Conservation (phyloP, 2,888 invertebrate genomes). For the Epistrophe grossulariae region DNA sequence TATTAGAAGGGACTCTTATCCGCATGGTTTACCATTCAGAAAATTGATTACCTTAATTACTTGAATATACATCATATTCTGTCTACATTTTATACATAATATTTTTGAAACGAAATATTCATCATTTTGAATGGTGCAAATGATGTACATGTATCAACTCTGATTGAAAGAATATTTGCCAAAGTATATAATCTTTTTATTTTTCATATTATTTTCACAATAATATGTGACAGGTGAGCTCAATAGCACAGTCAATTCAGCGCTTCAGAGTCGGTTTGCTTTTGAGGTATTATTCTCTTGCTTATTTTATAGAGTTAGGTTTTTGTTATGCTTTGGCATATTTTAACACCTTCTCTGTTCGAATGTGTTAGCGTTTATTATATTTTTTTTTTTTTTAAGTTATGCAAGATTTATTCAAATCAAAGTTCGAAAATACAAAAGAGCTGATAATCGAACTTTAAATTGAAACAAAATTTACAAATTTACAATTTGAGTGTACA, state of each 20-base stretch:
- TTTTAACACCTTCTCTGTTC: conserved; percentile 65
- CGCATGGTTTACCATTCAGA: conserved; percentile 79
- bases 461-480: conserved; percentile 20
- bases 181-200: conserved; percentile 49
- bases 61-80: conserved; percentile 66
- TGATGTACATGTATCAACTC: background rate
- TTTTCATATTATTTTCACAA: conserved; percentile 67
- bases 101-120: background rate
- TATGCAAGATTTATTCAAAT: conserved; percentile 36
- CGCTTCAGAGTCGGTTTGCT: conserved; percentile 3
- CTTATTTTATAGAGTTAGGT: conserved; percentile 48
- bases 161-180: conserved; percentile 33
- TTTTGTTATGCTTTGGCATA: conserved; percentile 61
- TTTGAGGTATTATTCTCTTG: conserved; percentile 50
- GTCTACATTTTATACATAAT: background rate
- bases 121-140: conserved; percentile 67
- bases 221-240: conserved; percentile 63
- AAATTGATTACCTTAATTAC: conserved; percentile 78
- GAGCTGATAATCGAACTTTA: conserved; percentile 43
- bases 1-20: conserved; percentile 76
- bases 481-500: background rate
- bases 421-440: conserved; percentile 15
- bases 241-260: background rate
- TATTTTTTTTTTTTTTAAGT: background rate
- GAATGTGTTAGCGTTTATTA: background rate